A percentile compares a stretch with the other conserved stretches of the same genome.
phyloP scores from a whole-genome alignment of 2,888 invertebrate genomes.

The Tetragnatha montana region DNA sequence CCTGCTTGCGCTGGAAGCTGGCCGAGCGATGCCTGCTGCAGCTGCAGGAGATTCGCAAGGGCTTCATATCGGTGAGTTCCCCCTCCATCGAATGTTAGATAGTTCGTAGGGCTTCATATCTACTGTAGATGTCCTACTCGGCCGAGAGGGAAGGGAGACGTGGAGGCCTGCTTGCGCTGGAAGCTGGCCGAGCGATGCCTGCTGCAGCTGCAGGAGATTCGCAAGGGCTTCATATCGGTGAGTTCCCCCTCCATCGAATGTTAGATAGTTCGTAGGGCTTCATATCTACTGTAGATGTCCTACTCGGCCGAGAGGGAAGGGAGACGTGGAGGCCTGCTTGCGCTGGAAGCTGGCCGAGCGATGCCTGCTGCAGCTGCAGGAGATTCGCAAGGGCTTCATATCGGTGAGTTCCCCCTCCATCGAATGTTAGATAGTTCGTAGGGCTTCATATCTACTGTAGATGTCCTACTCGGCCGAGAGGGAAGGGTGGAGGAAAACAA shows the following conservation, averaged over 20 bases:
- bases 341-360: constrained; percentile 39
- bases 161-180: constrained; percentile 33
- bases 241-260: not conserved
- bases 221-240: constrained; percentile 43
- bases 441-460: too few species aligned
- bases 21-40: constrained; percentile 18
- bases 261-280: too few species aligned
- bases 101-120: too few species aligned
- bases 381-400: constrained; percentile 32
- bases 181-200: constrained; percentile 29
- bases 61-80: constrained; percentile 48
- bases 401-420: constrained; percentile 44
- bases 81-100: not conserved
- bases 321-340: constrained; percentile 26
- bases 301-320: too few species aligned
- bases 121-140: too few species aligned
- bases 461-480: too few species aligned
- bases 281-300: too few species aligned
- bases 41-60: constrained; percentile 33
- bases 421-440: not conserved
- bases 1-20: constrained; percentile 34
- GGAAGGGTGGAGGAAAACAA: too few species aligned
- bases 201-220: constrained; percentile 23
- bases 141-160: too few species aligned
- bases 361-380: constrained; percentile 24